phyloP scores from a whole-genome alignment of 2,113 vertebrate genomes.

The Nothobranchius furzeri region DNA sequence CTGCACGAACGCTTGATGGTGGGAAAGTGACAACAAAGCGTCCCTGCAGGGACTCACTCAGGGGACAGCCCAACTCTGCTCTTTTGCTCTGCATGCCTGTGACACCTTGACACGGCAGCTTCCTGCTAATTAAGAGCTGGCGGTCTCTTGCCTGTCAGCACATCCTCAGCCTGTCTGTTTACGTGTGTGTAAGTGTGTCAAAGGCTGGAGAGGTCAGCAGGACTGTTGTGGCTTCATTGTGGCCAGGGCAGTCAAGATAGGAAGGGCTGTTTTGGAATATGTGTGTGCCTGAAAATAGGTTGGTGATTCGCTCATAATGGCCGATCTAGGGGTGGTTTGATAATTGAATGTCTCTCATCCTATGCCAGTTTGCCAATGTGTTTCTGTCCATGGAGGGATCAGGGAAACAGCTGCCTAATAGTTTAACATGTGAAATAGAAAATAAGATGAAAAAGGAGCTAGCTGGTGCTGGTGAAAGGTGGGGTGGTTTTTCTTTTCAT shows the following conservation, averaged over 20 bases:
- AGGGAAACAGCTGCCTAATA: conserved; percentile 55
- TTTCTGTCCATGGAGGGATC: conserved; percentile 43
- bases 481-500: conserved; percentile 1
- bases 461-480: background rate
- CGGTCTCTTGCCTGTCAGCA: conserved; percentile 63
- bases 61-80: conserved; percentile 27
- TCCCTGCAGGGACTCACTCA: conserved; percentile 35
- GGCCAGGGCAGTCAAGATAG: conserved; percentile 53
- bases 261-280: conserved; percentile 71
- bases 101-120: conserved; percentile 72
- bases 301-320: conserved; percentile 19
- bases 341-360: conserved; percentile 46
- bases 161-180: conserved; percentile 53
- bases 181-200: conserved; percentile 30
- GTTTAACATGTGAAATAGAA: conserved; percentile 15
- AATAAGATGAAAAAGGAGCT: conserved; percentile 35
- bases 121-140: conserved; percentile 72
- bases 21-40: conserved; percentile 59
- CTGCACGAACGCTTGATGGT: conserved; percentile 44
- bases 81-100: conserved; percentile 48
- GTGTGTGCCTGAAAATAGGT: conserved; percentile 14
- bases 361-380: conserved; percentile 48
- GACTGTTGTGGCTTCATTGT: conserved; percentile 39
- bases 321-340: conserved; percentile 53
- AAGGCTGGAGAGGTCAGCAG: conserved; percentile 50